Evolutionary conservation across 1,140 invertebrate genomes (phyloP).

Genomic region (Philopotamus ludificatus): DNA sequence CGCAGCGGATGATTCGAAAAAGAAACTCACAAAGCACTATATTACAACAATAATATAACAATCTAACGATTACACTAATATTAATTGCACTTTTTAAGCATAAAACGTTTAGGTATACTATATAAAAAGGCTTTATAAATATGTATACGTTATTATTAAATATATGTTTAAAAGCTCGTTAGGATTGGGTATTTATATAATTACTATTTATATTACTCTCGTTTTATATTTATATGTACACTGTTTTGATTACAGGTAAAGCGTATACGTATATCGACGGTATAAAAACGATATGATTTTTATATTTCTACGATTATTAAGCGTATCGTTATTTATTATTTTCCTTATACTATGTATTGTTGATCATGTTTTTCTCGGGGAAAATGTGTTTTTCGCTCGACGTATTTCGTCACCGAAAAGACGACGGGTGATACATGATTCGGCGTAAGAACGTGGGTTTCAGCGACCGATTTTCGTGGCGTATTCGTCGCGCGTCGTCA

Average conservation of each 20-base stretch:
- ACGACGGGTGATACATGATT: neutral
- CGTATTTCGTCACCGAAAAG: constrained; percentile 12
- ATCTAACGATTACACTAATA: constrained; percentile 2
- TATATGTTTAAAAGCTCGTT: constrained; percentile 20
- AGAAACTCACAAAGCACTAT: constrained; percentile 1
- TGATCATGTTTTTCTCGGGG: constrained; percentile 8
- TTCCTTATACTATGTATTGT: constrained; percentile 7
- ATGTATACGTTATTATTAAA: neutral
- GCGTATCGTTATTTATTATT: neutral
- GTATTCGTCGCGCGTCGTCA: neutral
- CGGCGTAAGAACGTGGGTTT: neutral
- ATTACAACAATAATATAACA: neutral
- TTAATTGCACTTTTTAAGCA: constrained; percentile 21
- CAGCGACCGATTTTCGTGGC: neutral
- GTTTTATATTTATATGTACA: neutral
- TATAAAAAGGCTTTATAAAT: neutral
- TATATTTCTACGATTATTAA: constrained; percentile 1
- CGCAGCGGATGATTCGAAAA: neutral
- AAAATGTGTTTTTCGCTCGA: neutral
- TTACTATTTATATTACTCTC: constrained; percentile 12
- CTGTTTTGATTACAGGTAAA: constrained; percentile 1
- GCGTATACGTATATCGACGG: constrained; percentile 13
- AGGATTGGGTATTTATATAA: constrained; percentile 2
- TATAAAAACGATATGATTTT: constrained; percentile 2
- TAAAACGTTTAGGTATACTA: no score